A percentile compares a stretch with the other conserved stretches of the same genome.
These are phyloP conservation scores for Xiphophorus maculatus DNA, from an alignment of 2,113 vertebrate species.

Conservation along the genomic window DNA sequence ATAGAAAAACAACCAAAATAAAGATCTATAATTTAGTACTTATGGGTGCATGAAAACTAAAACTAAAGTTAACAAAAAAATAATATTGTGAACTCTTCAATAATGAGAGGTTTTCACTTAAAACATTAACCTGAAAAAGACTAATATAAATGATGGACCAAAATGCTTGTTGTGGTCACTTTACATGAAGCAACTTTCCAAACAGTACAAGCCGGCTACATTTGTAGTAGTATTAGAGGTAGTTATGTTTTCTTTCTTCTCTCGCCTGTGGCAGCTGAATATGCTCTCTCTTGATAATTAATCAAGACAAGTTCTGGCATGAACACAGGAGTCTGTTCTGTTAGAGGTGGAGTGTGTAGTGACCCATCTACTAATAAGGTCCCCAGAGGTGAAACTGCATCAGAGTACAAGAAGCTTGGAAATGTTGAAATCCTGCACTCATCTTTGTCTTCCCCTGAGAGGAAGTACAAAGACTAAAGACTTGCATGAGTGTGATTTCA, in stretches of 20 bases:
- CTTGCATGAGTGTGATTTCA: conserved; percentile 37
- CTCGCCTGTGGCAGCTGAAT: conserved; percentile 60
- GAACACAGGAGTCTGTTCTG: conserved; percentile 49
- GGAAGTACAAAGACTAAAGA: conserved; percentile 28
- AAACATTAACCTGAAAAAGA: background rate
- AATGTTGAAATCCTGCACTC: conserved; percentile 39
- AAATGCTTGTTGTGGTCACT: background rate
- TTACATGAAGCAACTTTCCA: background rate
- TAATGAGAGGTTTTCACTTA: background rate
- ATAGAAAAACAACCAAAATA: background rate
- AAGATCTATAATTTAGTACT: background rate
- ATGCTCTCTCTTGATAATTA: conserved; percentile 66
- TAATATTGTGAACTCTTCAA: background rate
- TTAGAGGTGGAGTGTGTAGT: conserved; percentile 53
- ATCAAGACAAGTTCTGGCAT: conserved; percentile 66
- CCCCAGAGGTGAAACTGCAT: conserved; percentile 64
- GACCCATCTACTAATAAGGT: conserved; percentile 70
- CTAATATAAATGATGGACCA: background rate
- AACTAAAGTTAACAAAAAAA: background rate
- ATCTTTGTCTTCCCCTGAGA: conserved; percentile 35
- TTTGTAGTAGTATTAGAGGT: conserved; percentile 11
- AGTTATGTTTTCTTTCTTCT: conserved; percentile 34
- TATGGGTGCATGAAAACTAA: background rate
- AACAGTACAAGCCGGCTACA: conserved; percentile 4
- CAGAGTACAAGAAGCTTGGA: conserved; percentile 29